These are phyloP conservation scores for Malacosoma neustria DNA, from an alignment of 2,888 invertebrate genomes.

Conservation along the genomic window DNA sequence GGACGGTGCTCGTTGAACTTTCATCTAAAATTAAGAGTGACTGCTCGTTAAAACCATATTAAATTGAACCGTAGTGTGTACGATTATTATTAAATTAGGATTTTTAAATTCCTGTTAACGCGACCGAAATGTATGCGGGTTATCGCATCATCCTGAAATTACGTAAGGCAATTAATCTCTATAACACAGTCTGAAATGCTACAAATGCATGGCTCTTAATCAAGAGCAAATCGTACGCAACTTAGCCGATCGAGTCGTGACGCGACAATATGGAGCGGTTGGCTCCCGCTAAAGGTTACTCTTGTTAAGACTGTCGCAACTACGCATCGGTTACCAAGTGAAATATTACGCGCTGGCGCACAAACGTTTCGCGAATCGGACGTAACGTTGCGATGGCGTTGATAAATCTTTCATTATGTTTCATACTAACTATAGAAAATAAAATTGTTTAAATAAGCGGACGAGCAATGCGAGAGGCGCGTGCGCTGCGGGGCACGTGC, in stretches of 20 bases:
- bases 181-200: neutral
- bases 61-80: too few species aligned
- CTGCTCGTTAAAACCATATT: neutral
- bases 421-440: slow-evolving; percentile 4
- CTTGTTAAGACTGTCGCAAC: slow-evolving; percentile 65
- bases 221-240: slow-evolving; percentile 1
- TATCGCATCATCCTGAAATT: neutral
- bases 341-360: slow-evolving; percentile 31
- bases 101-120: too few species aligned
- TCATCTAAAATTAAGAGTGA: neutral
- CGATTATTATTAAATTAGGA: too few species aligned
- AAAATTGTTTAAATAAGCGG: neutral
- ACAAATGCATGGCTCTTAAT: slow-evolving; percentile 3
- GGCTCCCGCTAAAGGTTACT: slow-evolving; percentile 65
- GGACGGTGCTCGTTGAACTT: neutral
- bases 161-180: neutral
- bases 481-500: slow-evolving; percentile 23
- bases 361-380: slow-evolving; percentile 2
- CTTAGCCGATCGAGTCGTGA: slow-evolving; percentile 55
- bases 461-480: too few species aligned
- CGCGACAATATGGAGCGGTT: slow-evolving; percentile 64
- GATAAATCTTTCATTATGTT: slow-evolving; percentile 6
- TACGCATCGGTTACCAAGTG: slow-evolving; percentile 32
- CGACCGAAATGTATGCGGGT: too few species aligned
- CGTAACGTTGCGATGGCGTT: too few species aligned